Percentiles rank a stretch among this genome's conserved stretches.
phyloP scores from a whole-genome alignment of 1,140 invertebrate species.

The Bombus breviceps region DNA sequence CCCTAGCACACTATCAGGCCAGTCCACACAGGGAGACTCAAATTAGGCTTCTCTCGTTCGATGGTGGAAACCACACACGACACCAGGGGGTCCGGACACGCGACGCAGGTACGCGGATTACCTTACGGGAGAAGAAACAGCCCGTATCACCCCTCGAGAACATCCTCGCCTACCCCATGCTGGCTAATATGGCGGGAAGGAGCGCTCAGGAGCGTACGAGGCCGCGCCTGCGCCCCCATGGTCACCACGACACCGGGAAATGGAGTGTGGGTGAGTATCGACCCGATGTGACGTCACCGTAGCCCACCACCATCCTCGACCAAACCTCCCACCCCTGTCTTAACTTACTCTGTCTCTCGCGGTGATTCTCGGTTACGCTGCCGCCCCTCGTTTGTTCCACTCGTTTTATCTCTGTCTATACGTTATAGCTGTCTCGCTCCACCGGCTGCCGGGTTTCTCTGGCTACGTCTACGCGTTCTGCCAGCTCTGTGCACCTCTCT shows the following conservation, averaged over 20 bases:
- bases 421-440: neutral
- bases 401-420: neutral
- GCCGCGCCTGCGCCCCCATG: slow-evolving; percentile 69
- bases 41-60: neutral
- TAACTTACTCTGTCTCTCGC: slow-evolving; percentile 22
- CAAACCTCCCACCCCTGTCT: neutral
- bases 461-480: neutral
- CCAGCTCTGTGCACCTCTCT: neutral
- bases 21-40: neutral
- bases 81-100: slow-evolving; percentile 5
- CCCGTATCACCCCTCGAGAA: slow-evolving; percentile 86
- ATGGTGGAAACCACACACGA: neutral
- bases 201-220: slow-evolving; percentile 72
- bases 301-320: slow-evolving; percentile 14
- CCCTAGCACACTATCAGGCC: neutral
- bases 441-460: neutral
- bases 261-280: slow-evolving; percentile 77
- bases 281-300: slow-evolving; percentile 78
- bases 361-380: slow-evolving; percentile 30
- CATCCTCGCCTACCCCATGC: slow-evolving; percentile 82
- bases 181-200: slow-evolving; percentile 83
- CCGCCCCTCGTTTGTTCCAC: neutral
- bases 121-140: slow-evolving; percentile 86
- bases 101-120: slow-evolving; percentile 76
- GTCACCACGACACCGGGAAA: slow-evolving; percentile 49